phyloP scores from a whole-genome alignment of 2,888 invertebrate genomes.

The Lepidocyrtinus sp. region DNA sequence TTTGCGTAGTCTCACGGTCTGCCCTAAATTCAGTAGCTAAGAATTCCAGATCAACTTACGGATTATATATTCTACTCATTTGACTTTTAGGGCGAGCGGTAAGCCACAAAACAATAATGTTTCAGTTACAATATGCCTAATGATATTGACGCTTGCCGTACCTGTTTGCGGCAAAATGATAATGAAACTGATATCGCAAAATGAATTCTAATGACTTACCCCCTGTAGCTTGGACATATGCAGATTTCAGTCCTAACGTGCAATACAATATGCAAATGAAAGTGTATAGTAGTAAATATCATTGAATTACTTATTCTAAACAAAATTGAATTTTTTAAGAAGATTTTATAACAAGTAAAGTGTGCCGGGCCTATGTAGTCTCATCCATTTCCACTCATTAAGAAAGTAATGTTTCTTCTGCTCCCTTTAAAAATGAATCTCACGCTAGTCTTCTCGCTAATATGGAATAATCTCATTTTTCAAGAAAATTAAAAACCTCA shows the following conservation, averaged over 20 bases:
- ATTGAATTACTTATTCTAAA: not conserved
- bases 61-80: no score
- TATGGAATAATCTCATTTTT: not conserved
- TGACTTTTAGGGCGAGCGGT: not conserved
- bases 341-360: not conserved
- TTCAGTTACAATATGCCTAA: not conserved
- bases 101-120: not conserved
- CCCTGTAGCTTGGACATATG: not conserved
- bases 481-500: not conserved
- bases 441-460: not conserved
- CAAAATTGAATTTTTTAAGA: not conserved
- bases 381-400: slow-evolving; percentile 15
- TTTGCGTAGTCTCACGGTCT: not conserved
- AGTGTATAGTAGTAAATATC: not conserved
- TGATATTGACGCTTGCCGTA: not conserved
- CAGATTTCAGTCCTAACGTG: not conserved
- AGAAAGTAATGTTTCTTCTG: not conserved
- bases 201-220: not conserved
- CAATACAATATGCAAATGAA: not conserved
- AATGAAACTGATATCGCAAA: not conserved
- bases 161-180: not conserved
- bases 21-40: not conserved
- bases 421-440: not conserved
- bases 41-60: not conserved
- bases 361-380: not conserved